phyloP scores from a whole-genome alignment of 2,113 vertebrate genomes.

The Helogale parvula region DNA sequence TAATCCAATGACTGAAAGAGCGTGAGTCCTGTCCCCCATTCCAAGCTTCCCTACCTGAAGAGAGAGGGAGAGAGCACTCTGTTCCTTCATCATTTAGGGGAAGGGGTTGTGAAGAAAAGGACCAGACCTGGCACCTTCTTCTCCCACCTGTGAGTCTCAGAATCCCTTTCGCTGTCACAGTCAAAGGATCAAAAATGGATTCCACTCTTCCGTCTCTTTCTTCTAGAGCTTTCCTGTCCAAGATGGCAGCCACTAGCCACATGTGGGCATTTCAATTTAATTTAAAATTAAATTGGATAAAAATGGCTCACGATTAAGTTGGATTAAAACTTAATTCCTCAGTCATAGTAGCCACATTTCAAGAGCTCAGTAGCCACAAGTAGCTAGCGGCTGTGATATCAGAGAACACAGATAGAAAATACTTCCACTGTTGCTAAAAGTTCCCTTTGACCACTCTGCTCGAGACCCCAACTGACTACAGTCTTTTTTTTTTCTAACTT shows the following conservation, averaged over 20 bases:
- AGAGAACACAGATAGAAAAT: not conserved
- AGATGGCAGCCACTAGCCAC: not conserved
- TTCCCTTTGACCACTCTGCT: not conserved
- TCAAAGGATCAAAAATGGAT: not conserved
- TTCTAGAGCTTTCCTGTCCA: not conserved
- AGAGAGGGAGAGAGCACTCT: not conserved
- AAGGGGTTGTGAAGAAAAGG: not conserved
- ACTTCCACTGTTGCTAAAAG: not conserved
- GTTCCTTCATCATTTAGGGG: not conserved
- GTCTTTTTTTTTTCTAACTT: not conserved
- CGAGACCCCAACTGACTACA: not conserved
- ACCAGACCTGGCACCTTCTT: not conserved
- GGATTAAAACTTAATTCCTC: conserved; percentile 27
- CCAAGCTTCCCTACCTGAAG: not conserved
- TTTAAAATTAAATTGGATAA: not conserved
- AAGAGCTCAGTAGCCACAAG: not conserved
- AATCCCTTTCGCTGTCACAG: not conserved
- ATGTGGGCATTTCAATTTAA: not conserved
- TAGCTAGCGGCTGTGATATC: not conserved
- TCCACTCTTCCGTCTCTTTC: not conserved
- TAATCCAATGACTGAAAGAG: not conserved
- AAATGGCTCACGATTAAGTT: conserved; percentile 32
- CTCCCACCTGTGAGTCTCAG: not conserved
- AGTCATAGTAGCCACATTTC: not conserved
- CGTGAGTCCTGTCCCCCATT: not conserved